Base-by-base conservation (phyloP, 2,113 vertebrate genomes). In the Neodon shergylaensis region DNA sequence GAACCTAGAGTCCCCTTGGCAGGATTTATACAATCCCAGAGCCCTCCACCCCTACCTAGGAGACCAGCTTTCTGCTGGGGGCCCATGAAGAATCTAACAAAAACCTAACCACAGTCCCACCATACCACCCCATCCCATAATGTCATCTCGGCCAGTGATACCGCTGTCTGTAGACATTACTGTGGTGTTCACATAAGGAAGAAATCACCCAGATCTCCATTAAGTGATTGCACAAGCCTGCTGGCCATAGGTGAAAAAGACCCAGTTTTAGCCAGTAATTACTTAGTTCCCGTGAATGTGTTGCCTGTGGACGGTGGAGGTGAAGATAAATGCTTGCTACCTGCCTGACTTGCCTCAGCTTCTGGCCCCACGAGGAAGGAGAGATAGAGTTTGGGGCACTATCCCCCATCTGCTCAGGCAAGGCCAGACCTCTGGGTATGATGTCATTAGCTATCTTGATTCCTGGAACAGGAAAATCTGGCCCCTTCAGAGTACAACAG, bases 1-100 rank as follows among this genome's bases (percentile, higher is more conserved):
- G 16, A 94, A 93, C 87, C 44, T 92, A 94, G 72, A 63, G 61
- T 54, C 70, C 87, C 90, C 44, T 72, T 47, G 58, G 73, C 68
- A 70, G 70, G 89, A n/a, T 66, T 88, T 81, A 33, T 31, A 65
- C 72, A 70, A 36, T 77, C 31, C 77, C 11, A 77, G 65, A 54
- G 44, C 88, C 47, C 36, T 68, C 26, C 14, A 9, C 31, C 33
- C 10, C 22, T 19, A 22, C 44, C 0, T 6, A 1, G 2, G 2
- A 22, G 52, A 61, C 12, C 77, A 82, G 92, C 87, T 66, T 70
- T 76, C 21, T 70, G 12, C 7, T 9, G 1, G 78, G 83, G 36
- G 3, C 58, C 68, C 21, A 33, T 31, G 13, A 72, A 28, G 13
- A 82, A 33, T 16, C 2, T 36, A 66, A 63, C 52, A 68, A 42